Conservation (phyloP, 2,797 vertebrate genomes). For the Micropoecilia bifurca region DNA sequence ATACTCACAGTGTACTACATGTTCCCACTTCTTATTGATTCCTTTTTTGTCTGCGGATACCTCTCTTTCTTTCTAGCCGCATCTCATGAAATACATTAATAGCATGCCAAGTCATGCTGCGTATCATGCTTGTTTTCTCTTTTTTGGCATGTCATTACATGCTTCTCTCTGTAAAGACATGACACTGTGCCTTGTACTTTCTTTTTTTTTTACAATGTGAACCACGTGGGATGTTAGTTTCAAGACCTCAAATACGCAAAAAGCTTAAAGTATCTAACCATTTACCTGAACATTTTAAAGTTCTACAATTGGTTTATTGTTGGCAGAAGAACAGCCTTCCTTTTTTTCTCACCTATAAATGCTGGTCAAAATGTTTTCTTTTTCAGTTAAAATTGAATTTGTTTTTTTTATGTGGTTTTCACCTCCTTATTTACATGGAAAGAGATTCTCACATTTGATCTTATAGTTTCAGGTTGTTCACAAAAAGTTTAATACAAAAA, state of each 20-base stretch:
- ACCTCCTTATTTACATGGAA: not conserved
- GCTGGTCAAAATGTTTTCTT: not conserved
- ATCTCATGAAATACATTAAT: not conserved
- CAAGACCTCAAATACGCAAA: not conserved
- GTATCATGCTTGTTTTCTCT: not conserved
- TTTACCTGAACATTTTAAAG: not conserved
- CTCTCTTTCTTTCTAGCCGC: not conserved
- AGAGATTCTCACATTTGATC: not conserved
- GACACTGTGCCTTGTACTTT: not conserved
- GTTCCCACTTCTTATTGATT: slow-evolving; percentile 21
- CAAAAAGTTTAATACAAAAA: not conserved
- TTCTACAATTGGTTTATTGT: slow-evolving; percentile 17
- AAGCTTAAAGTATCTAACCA: not conserved
- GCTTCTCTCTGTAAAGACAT: not conserved
- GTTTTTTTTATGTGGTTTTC: not conserved
- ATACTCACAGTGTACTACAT: not conserved
- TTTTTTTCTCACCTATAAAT: not conserved
- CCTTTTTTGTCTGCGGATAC: slow-evolving; percentile 14
- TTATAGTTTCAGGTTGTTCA: not conserved
- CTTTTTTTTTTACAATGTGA: not conserved
- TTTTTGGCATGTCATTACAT: not conserved
- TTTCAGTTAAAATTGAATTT: not conserved
- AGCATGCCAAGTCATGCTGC: not conserved
- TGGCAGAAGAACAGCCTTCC: slow-evolving; percentile 4
- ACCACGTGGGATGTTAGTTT: not conserved